Percentiles rank a stretch among this genome's conserved stretches.
Evolutionary conservation across 2,113 vertebrate species (phyloP).

Genomic region (Rynchops niger): DNA sequence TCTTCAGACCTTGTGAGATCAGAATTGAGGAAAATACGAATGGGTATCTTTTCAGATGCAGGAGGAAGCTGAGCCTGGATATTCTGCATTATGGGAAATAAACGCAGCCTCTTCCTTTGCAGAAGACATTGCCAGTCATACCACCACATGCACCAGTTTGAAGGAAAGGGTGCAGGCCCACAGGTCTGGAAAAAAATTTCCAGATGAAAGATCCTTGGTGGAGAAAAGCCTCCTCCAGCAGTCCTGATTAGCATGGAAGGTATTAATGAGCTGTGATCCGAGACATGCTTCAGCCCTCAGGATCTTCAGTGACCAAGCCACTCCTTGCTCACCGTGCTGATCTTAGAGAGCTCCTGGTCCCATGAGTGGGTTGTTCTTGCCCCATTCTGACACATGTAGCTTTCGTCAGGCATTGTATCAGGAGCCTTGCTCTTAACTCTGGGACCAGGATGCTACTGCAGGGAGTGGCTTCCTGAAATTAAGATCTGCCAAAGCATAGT

Average conservation of each 20-base stretch:
- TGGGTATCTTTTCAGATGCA: background rate
- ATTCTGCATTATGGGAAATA: background rate
- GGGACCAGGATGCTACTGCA: background rate
- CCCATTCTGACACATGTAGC: background rate
- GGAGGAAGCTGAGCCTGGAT: background rate
- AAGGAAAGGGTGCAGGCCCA: background rate
- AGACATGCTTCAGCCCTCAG: background rate
- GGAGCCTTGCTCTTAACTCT: background rate
- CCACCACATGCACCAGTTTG: background rate
- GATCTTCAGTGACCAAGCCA: background rate
- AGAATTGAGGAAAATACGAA: background rate
- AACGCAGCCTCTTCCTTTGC: background rate
- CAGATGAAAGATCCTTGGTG: background rate
- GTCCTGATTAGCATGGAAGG: background rate
- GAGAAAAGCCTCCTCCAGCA: background rate
- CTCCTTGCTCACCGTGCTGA: background rate
- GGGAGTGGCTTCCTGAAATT: background rate
- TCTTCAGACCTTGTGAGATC: background rate
- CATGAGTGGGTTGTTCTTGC: accelerated
- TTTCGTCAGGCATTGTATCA: background rate
- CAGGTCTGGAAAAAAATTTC: background rate
- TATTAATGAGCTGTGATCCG: background rate
- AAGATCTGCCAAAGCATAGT: background rate
- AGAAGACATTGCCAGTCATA: background rate
- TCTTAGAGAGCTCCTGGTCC: background rate